Base-by-base conservation (phyloP, 2,797 vertebrate genomes). In the Acanthis flammea region DNA sequence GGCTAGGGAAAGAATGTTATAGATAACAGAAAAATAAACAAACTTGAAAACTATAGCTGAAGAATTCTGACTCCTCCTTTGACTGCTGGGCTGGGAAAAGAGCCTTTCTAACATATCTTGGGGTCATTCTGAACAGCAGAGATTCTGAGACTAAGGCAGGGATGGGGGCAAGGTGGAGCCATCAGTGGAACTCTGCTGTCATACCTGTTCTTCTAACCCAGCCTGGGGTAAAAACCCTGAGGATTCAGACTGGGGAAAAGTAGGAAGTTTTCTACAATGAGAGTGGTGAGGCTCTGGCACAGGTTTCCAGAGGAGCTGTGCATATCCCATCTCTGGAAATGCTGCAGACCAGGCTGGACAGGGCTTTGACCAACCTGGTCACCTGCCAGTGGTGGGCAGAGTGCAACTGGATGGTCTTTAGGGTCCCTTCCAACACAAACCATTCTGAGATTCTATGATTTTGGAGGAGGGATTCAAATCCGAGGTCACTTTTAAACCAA, bases 211-310 rank as follows among this genome's bases (percentile, higher is more conserved):
- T 19, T 45, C 31, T 16, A 21, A 6, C 25, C 10, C 19, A 4
- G 23, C 44, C 45, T 41, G 4, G 24, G 27, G 8, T 30, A 21
- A 63, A 37, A n/a, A 0, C 2, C 10, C 13, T 0, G 2, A 37
- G 47, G 27, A 12, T 41, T 47, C 48, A 67, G 18, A 4, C 2
- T 16, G 37, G 21, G 33, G 19, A 39, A 57, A 63, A 25, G 13
- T 9, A 33, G 21, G 7, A n/a, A 5, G 1, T 15, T 37, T 54
- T 25, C 51, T 25, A 1, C 42, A 30, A 2, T 24, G 50, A 5
- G 15, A 8, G 6, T 28, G 28, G 3, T 19, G 39, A 53, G 9
- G 16, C 27, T 14, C 8, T 57, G 42, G 10, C 28, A 51, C 8
- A 19, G 37, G 33, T 47, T 67, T 23, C 2, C 76, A 67, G 72